Evolutionary conservation across 1,140 invertebrate species (phyloP).

Genomic region (Pinna nobilis): DNA sequence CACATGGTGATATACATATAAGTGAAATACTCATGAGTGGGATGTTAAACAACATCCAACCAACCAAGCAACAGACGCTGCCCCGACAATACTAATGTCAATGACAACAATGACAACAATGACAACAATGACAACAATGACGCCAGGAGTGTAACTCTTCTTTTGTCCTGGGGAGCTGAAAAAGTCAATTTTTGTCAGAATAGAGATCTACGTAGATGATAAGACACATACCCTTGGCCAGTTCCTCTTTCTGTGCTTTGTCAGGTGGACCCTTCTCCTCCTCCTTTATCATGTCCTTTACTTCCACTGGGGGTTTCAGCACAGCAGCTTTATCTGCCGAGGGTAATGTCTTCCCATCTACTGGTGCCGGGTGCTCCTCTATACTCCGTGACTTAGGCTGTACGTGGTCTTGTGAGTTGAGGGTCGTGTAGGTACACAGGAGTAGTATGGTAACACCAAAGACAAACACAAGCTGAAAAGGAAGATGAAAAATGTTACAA

Average conservation of each 20-base stretch:
- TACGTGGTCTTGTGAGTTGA: constrained; percentile 71
- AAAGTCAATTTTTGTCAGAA: no score
- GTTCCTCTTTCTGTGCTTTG: not conserved
- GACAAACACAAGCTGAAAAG: constrained; percentile 81
- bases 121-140: no score
- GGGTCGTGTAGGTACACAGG: constrained; percentile 89
- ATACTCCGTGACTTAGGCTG: constrained; percentile 24
- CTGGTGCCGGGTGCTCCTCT: not conserved
- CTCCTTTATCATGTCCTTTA: constrained; percentile 8
- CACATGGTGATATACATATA: no score
- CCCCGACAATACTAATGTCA: no score
- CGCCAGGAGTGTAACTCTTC: no score
- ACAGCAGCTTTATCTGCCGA: not conserved
- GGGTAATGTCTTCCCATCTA: not conserved
- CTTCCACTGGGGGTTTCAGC: not conserved
- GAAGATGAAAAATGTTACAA: not conserved
- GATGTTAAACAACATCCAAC: no score
- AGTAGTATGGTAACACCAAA: constrained; percentile 88
- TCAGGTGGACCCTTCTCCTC: not conserved
- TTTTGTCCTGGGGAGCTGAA: no score
- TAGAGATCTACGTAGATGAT: no score
- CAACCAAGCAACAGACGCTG: no score
- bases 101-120: no score
- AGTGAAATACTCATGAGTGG: no score
- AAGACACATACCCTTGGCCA: no score